Base-by-base conservation (phyloP, 2,113 vertebrate genomes). In the Cyprinus carpio region DNA sequence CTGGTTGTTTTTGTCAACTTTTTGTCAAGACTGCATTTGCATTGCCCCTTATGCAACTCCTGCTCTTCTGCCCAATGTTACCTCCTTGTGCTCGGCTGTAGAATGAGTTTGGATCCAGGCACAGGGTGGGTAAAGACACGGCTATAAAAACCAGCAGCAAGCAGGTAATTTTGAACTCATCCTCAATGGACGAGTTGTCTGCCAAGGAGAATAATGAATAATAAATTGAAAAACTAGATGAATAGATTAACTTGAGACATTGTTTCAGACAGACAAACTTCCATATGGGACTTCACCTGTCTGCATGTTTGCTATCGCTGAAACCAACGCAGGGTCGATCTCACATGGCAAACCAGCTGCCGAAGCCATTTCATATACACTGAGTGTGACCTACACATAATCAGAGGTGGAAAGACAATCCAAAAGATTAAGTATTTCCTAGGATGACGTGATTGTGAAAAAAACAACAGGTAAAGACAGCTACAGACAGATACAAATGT, bases 131-230 rank as follows among this genome's bases (percentile, higher is more conserved):
- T 87, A 99, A 92, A 40, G 97, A 96, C 82, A 97, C 96, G 0
- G 97, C 97, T 8, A 97, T 84, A 23, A 96, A 98, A 84, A 98
- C 94, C 85, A 98, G 92, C 8, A 99, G 94, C 88, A 99, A 92
- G 46, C 95, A 96, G 75, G 95, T 93, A 83, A 96, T 89, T 88
- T 97, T 98, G 91, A 96, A 97, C 64, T 99, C 97, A 79, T 98
- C 97, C 77, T 98, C 97, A 0, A 91, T 62, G 29, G 97, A 96
- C 0, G 90, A 90, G 89, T 91, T 94, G 1, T 98, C 98, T 98
- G 92, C 18, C 60, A 40, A 56, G 75, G 8, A 65, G 62, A 74
- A 76, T 4, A 65, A 64, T 34, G 8, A 72, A 12, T 54, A 9
- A 40, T 49, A 34, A n/a, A 86, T 11, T 43, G 6, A 79, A 58